Percentiles rank a stretch among this genome's conserved stretches.
Evolutionary conservation across 2,888 invertebrate genomes (phyloP).

Genomic region (Hemaris fuciformis): DNA sequence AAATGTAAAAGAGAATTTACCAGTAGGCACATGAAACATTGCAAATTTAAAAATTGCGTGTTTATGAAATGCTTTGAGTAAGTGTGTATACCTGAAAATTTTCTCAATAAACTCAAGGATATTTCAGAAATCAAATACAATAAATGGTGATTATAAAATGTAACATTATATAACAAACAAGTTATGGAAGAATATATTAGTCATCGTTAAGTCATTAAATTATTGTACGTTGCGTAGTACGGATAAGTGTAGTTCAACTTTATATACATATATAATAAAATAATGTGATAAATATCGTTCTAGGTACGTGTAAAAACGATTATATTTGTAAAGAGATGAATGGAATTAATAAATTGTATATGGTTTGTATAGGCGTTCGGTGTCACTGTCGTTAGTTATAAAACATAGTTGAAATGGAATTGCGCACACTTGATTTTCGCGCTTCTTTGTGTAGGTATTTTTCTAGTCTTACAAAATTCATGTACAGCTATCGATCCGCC

Average conservation of each 20-base stretch:
- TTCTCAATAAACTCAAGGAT: not conserved
- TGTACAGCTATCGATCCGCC: constrained; percentile 16
- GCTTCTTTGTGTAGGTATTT: constrained; percentile 37
- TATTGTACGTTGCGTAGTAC: constrained; percentile 64
- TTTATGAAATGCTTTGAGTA: too few relatives aligned
- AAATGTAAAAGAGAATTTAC: not conserved
- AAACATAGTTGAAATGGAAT: constrained; percentile 4
- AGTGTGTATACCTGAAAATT: not conserved
- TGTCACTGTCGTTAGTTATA: constrained; percentile 53
- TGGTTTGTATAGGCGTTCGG: constrained; percentile 25
- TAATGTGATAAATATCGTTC: constrained; percentile 67
- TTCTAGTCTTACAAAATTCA: constrained; percentile 44
- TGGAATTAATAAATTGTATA: constrained; percentile 12
- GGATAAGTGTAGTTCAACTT: constrained; percentile 48
- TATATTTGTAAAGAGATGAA: constrained; percentile 33
- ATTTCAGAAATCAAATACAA: not conserved
- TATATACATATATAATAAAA: constrained; percentile 48
- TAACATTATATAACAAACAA: constrained; percentile 2
- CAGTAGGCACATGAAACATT: not conserved
- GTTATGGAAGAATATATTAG: constrained; percentile 31
- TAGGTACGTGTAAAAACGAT: constrained; percentile 52
- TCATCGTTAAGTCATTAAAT: constrained; percentile 72
- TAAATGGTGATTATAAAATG: not conserved
- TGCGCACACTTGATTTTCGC: constrained; percentile 17
- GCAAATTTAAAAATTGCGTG: not conserved